Conservation (phyloP, 2,113 vertebrate genomes). For the Otolemur garnettii region DNA sequence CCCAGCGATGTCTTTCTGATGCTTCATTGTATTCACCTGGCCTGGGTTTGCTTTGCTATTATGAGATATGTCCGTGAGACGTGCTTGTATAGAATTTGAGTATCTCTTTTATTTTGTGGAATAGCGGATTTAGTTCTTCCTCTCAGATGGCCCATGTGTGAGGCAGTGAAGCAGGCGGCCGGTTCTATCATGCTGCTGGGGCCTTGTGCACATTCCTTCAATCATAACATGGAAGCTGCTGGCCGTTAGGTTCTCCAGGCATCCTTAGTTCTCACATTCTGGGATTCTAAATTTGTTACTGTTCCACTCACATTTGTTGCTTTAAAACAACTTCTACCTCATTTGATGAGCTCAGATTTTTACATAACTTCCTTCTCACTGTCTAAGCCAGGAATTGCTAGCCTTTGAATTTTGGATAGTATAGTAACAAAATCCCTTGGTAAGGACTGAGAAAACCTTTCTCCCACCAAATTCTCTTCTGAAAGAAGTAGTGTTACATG, state of each 20-base stretch:
- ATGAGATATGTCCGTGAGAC: background rate
- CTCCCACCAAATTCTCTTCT: background rate
- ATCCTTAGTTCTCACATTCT: background rate
- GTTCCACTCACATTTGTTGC: background rate
- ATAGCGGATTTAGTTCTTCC: background rate
- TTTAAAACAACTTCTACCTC: background rate
- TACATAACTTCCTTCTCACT: background rate
- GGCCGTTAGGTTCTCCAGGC: background rate
- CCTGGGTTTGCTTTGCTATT: background rate
- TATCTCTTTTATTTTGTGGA: background rate
- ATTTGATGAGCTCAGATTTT: background rate
- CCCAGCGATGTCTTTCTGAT: background rate
- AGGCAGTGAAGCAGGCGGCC: background rate
- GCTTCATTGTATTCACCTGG: background rate
- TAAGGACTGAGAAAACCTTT: conserved; percentile 25
- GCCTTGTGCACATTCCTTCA: background rate
- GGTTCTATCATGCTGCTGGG: background rate
- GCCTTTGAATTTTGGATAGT: conserved; percentile 9
- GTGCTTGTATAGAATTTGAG: background rate
- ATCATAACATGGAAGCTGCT: background rate
- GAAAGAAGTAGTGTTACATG: background rate
- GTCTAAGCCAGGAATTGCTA: background rate
- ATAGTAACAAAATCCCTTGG: background rate
- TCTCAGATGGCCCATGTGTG: background rate
- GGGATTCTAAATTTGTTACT: background rate